Evolutionary conservation across 2,797 vertebrate genomes (phyloP).

Genomic region (Phrynocephalus vlangalii): DNA sequence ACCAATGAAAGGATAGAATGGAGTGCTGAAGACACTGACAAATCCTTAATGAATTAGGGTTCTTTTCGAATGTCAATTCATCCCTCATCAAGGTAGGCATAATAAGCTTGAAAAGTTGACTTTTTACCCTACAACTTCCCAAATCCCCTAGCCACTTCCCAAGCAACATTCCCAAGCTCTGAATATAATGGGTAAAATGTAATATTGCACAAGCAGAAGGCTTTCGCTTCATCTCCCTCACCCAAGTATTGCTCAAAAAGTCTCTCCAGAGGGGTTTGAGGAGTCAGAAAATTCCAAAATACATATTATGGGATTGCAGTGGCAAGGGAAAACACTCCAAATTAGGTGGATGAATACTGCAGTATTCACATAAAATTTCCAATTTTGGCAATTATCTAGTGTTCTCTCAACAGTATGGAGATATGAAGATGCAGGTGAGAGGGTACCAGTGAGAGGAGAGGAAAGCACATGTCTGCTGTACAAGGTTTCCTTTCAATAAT

Average conservation of each 20-base stretch:
- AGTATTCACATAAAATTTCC: neutral
- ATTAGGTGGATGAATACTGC: neutral
- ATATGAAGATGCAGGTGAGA: too few species aligned
- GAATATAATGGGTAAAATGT: neutral
- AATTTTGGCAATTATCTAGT: neutral
- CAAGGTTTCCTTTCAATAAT: too few species aligned
- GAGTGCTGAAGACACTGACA: conserved; percentile 18
- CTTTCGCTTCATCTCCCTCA: neutral
- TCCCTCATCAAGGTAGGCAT: neutral
- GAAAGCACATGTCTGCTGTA: too few species aligned
- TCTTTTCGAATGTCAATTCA: neutral
- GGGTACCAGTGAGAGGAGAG: too few species aligned
- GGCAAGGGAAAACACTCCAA: neutral
- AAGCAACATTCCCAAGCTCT: neutral
- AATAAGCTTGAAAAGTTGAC: too few species aligned
- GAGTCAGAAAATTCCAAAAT: neutral
- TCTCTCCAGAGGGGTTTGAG: neutral
- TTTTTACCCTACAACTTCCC: too few species aligned
- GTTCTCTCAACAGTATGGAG: too few species aligned
- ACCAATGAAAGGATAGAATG: conserved; percentile 36
- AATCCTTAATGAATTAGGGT: conserved; percentile 24
- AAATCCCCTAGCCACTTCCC: too few species aligned
- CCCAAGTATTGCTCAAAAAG: too few species aligned
- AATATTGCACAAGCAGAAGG: neutral
- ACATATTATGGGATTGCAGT: neutral